Conservation (phyloP, 2,113 vertebrate genomes). For the Urocitellus parryii region DNA sequence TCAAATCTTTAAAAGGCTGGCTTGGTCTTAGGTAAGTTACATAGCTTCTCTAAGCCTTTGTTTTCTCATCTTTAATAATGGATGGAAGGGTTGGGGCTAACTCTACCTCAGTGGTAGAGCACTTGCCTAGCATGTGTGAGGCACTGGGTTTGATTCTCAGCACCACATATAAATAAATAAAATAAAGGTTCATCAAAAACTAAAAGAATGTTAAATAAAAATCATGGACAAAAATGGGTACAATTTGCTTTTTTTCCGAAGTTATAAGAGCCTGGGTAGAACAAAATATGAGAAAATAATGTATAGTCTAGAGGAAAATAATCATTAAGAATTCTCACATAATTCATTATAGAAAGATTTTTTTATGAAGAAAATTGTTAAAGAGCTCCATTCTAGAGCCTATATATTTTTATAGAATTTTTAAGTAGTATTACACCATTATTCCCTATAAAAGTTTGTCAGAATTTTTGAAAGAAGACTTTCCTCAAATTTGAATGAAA, state of each 20-base stretch:
- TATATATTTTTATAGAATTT: background rate
- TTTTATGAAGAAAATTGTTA: slow-evolving; percentile 13
- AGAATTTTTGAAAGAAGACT: slow-evolving; percentile 23
- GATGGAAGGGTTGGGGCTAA: background rate
- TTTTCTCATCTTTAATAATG: slow-evolving; percentile 29
- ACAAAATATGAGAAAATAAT: slow-evolving; percentile 8
- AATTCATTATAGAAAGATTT: background rate
- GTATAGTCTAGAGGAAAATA: background rate
- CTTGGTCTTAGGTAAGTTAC: background rate
- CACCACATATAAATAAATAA: no score
- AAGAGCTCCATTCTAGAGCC: background rate
- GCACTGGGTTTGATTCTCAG: no score
- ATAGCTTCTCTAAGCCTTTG: background rate
- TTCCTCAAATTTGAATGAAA: background rate
- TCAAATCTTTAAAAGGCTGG: background rate
- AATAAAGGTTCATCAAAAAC: no score
- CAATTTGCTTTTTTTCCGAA: slow-evolving; percentile 76
- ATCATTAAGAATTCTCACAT: slow-evolving; percentile 3
- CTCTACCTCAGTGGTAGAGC: no score
- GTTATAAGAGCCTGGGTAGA: background rate
- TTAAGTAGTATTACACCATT: background rate
- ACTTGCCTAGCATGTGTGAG: no score
- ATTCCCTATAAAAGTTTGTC: slow-evolving; percentile 20
- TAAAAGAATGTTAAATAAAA: background rate
- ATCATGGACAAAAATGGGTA: slow-evolving; percentile 45